Percentiles rank a stretch among this genome's conserved stretches.
phyloP scores from a whole-genome alignment of 2,888 invertebrate species.

The Leptura quadrifasciata region DNA sequence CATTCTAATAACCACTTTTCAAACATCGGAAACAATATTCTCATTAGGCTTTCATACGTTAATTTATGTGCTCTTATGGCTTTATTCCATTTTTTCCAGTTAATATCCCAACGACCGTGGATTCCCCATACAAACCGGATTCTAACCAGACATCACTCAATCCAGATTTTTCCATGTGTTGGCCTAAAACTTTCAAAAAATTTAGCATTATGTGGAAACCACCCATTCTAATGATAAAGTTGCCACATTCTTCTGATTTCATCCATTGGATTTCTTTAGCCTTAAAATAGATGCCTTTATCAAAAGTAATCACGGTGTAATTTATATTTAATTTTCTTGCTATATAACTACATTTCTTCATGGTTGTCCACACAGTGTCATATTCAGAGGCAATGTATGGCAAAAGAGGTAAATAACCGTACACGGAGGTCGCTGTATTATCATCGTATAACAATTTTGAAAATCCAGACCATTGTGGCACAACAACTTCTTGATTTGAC shows the following conservation, averaged over 20 bases:
- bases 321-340: background rate
- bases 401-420: background rate
- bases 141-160: background rate
- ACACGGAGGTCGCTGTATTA: background rate
- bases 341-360: background rate
- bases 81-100: slow-evolving; percentile 49
- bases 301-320: background rate
- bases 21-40: slow-evolving; percentile 17
- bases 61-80: slow-evolving; percentile 51
- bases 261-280: background rate
- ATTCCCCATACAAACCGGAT: background rate
- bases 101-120: slow-evolving; percentile 27
- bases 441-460: background rate
- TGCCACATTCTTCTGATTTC: background rate
- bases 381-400: background rate
- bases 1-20: background rate
- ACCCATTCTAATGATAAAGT: background rate
- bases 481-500: background rate
- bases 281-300: background rate
- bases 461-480: background rate
- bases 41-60: slow-evolving; percentile 48
- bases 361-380: background rate
- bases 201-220: background rate
- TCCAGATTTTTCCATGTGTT: background rate
- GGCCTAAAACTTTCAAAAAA: background rate